A percentile compares a stretch with the other conserved stretches of the same genome.
Conservation (phyloP, 2,113 vertebrate species). For the Bufo gargarizans region DNA sequence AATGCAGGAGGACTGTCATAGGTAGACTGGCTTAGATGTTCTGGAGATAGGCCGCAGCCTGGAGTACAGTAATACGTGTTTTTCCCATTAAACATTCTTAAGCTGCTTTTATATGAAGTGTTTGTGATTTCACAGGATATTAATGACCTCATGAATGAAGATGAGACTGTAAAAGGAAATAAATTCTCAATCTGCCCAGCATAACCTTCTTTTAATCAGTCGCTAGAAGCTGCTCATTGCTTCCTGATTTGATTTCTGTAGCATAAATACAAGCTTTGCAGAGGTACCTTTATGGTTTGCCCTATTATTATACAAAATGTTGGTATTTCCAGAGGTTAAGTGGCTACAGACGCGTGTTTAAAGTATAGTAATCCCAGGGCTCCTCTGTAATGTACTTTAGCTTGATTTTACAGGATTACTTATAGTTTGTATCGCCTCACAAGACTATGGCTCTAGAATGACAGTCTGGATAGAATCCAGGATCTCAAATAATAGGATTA, state of each 20-base stretch:
- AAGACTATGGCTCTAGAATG: slow-evolving; percentile 40
- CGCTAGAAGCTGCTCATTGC: neutral
- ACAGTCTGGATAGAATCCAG: slow-evolving; percentile 48
- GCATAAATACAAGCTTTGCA: slow-evolving; percentile 4
- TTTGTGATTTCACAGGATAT: neutral
- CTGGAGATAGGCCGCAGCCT: neutral
- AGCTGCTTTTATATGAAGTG: neutral
- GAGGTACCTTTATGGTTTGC: slow-evolving; percentile 29
- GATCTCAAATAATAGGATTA: slow-evolving; percentile 53
- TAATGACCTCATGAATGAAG: neutral
- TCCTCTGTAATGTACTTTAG: slow-evolving; percentile 48
- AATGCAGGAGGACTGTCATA: neutral
- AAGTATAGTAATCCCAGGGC: slow-evolving; percentile 47
- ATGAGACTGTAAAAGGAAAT: neutral
- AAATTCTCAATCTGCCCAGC: neutral
- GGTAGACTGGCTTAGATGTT: neutral
- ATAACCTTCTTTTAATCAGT: neutral
- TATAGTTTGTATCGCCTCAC: slow-evolving; percentile 44
- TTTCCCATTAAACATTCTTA: neutral
- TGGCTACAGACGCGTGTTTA: slow-evolving; percentile 55
- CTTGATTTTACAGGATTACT: slow-evolving; percentile 50
- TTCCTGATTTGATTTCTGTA: slow-evolving; percentile 27
- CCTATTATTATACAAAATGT: slow-evolving; percentile 33
- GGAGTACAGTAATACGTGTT: neutral
- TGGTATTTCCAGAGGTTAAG: slow-evolving; percentile 53